Conservation (phyloP, 2,797 vertebrate species). For the Coregonus sp. region DNA sequence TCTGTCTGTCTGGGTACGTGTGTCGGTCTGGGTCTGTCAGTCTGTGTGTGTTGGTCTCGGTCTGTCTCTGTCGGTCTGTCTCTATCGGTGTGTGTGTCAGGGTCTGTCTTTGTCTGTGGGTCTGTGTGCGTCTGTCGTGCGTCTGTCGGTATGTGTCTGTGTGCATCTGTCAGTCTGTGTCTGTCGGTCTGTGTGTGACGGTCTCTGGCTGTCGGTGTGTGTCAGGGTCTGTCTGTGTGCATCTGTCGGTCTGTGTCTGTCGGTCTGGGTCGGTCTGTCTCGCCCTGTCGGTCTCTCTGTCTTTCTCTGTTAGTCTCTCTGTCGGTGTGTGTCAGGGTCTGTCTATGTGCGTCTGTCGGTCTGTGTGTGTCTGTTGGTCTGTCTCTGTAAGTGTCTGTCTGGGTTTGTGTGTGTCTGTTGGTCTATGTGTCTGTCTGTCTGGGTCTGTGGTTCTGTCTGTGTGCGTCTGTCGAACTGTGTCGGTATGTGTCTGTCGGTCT, state of each 20-base stretch:
- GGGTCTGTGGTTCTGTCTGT: not conserved
- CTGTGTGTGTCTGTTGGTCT: too few species aligned
- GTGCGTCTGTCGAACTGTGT: not conserved
- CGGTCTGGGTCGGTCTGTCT: too few species aligned
- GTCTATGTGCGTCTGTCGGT: too few species aligned
- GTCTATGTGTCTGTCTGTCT: not conserved
- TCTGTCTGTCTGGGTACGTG: not conserved
- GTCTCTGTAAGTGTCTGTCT: slow-evolving; percentile 9
- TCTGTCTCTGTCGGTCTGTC: too few species aligned
- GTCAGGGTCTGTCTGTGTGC: too few species aligned
- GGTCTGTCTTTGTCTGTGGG: too few species aligned
- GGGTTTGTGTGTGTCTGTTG: not conserved
- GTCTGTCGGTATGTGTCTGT: not conserved
- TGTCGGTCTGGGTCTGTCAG: slow-evolving; percentile 4
- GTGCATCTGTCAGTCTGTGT: not conserved
- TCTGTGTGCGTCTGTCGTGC: too few species aligned
- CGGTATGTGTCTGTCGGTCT: too few species aligned
- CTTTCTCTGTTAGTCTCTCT: not conserved
- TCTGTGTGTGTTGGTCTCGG: not conserved
- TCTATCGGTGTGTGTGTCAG: too few species aligned
- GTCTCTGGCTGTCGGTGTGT: not conserved
- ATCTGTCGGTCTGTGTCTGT: too few species aligned
- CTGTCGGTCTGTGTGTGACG: not conserved
- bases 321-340: too few species aligned
- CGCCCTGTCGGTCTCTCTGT: not conserved